phyloP scores from a whole-genome alignment of 2,113 vertebrate genomes.

The Leptosomus discolor region DNA sequence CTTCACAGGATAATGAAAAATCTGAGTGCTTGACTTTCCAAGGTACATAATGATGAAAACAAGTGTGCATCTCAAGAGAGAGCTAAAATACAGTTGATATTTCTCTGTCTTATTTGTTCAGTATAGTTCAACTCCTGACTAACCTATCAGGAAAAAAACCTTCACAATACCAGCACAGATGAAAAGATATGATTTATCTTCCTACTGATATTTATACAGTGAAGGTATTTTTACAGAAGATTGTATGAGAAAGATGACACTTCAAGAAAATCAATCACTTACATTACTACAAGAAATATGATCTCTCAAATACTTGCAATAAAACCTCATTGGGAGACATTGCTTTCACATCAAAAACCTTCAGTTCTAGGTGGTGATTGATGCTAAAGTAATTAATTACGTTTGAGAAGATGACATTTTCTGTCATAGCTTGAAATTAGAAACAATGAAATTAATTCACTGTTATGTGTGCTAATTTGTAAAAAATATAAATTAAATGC shows the following conservation, averaged over 20 bases:
- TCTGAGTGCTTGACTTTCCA: not conserved
- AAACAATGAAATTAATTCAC: not conserved
- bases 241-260: not conserved
- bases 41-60: not conserved
- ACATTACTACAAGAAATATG: not conserved
- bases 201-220: not conserved
- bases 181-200: slow-evolving; percentile 7
- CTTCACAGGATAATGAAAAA: not conserved
- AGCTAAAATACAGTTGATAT: not conserved
- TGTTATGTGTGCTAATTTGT: not conserved
- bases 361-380: not conserved
- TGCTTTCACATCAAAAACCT: not conserved
- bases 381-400: not conserved
- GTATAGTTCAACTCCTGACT: not conserved
- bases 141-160: not conserved
- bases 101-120: not conserved
- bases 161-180: not conserved
- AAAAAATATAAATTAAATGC: not conserved
- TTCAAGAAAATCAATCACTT: slow-evolving; percentile 11
- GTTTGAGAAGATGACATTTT: not conserved
- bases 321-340: not conserved
- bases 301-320: not conserved
- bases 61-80: not conserved
- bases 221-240: not conserved
- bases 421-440: not conserved